Conservation (phyloP, 2,113 vertebrate species). For the Stomatorhinus ivindoensis region DNA sequence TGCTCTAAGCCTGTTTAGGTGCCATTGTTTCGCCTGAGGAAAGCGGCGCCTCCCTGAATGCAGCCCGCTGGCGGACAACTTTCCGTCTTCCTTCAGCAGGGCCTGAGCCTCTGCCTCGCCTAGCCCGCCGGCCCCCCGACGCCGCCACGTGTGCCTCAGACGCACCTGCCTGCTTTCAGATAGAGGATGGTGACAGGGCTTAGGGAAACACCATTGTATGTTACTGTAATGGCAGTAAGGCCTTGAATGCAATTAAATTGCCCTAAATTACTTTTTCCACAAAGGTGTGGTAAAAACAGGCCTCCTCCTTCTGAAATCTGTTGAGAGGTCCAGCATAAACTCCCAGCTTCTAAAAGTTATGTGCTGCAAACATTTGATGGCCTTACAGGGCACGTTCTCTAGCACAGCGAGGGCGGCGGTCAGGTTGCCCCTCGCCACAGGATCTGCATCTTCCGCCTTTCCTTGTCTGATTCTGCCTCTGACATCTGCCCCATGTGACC, state of each 20-base stretch:
- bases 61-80: neutral
- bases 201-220: neutral
- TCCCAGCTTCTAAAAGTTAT: neutral
- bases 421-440: neutral
- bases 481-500: too few species aligned
- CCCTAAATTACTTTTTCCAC: neutral
- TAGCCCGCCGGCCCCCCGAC: neutral
- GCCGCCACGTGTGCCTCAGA: neutral
- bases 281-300: neutral
- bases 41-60: neutral
- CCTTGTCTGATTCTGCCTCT: too few species aligned
- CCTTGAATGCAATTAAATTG: neutral
- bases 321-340: neutral
- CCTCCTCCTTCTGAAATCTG: neutral
- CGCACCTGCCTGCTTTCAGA: constrained; percentile 13
- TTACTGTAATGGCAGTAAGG: neutral
- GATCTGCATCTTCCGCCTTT: neutral
- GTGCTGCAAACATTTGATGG: neutral
- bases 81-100: neutral
- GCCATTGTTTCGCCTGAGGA: neutral
- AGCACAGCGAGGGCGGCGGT: neutral
- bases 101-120: neutral
- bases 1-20: neutral
- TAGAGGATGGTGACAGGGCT: neutral
- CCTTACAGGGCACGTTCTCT: neutral